Evolutionary conservation across 2,113 vertebrate species (phyloP).

Genomic region (Amazona guildingii): DNA sequence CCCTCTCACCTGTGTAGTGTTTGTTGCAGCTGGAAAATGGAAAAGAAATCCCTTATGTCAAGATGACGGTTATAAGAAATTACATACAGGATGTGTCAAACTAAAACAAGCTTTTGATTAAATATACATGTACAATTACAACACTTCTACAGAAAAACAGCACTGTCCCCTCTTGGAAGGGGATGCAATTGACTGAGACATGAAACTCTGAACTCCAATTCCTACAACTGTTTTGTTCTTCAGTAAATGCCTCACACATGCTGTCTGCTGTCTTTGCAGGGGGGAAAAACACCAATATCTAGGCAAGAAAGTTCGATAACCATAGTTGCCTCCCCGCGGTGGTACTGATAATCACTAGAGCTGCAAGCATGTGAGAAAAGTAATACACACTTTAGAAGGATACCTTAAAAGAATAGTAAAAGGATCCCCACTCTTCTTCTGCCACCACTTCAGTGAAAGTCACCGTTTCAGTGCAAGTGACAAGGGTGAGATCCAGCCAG

Average conservation of each 20-base stretch:
- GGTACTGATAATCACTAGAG: neutral
- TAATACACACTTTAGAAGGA: neutral
- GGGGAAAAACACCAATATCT: neutral
- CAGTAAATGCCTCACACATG: neutral
- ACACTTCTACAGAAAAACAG: neutral
- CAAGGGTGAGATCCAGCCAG: constrained; percentile 34
- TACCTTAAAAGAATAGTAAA: constrained; percentile 82
- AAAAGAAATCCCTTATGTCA: neutral
- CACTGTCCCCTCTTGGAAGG: neutral
- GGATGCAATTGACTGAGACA: neutral
- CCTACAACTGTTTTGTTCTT: neutral
- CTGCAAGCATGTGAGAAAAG: neutral
- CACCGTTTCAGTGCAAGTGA: constrained; percentile 53
- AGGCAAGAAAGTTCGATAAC: neutral
- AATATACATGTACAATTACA: neutral
- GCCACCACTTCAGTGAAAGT: constrained; percentile 63
- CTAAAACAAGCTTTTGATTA: neutral
- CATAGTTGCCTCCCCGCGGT: neutral
- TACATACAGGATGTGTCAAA: neutral
- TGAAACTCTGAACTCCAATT: neutral
- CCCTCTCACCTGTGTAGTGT: neutral
- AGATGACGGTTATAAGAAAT: neutral
- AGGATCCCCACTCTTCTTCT: constrained; percentile 74
- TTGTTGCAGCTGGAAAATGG: neutral
- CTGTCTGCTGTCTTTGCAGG: neutral